Percentiles rank a stretch among this genome's conserved stretches.
These are phyloP conservation scores for Atta cephalotes DNA, from an alignment of 1,140 invertebrate genomes.

Conservation along the genomic window DNA sequence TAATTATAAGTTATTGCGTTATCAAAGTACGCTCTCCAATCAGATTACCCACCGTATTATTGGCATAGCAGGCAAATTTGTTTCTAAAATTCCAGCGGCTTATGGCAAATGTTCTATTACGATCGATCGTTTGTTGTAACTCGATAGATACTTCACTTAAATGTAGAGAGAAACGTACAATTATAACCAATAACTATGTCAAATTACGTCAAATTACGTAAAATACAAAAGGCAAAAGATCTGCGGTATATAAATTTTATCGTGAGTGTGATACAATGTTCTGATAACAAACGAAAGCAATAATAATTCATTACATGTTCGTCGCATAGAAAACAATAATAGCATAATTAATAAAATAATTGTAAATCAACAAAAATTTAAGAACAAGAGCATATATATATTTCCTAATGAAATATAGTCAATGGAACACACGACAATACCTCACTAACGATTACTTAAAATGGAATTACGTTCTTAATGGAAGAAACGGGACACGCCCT, in stretches of 20 bases:
- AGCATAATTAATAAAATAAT: neutral
- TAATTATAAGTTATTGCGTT: conserved; percentile 75
- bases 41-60: conserved; percentile 67
- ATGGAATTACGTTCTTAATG: conserved; percentile 18
- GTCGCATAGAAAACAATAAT: neutral
- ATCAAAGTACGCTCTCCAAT: conserved; percentile 71
- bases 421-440: conserved; percentile 17
- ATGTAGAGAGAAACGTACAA: neutral
- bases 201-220: neutral
- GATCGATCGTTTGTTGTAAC: conserved; percentile 16
- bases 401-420: conserved; percentile 11
- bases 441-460: neutral
- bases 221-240: neutral
- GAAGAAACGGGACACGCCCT: conserved; percentile 47
- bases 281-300: neutral
- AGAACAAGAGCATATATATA: neutral
- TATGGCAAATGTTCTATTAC: conserved; percentile 46
- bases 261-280: neutral
- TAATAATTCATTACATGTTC: neutral
- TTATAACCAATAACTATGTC: neutral
- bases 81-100: conserved; percentile 51
- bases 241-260: neutral
- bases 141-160: conserved; percentile 29
- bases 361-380: neutral
- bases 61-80: conserved; percentile 58